Evolutionary conservation across 2,113 vertebrate species (phyloP).

Genomic region (Tringa solitaria): DNA sequence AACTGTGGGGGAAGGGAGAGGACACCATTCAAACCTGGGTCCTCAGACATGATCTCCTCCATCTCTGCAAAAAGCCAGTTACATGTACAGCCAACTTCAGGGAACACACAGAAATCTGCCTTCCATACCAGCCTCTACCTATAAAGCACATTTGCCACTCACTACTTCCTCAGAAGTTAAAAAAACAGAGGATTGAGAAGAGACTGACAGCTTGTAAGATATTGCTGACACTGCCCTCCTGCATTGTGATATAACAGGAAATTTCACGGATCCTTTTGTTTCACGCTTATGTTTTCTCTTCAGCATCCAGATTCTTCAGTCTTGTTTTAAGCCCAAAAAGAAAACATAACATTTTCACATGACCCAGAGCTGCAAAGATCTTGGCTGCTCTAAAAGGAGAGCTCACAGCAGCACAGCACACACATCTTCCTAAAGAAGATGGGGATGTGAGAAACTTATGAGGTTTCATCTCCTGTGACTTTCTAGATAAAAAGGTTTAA

Average conservation of each 20-base stretch:
- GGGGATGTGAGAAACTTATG: not conserved
- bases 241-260: not conserved
- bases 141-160: not conserved
- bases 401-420: not conserved
- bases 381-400: not conserved
- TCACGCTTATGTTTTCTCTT: not conserved
- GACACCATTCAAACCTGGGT: not conserved
- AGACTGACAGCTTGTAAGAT: not conserved
- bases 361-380: not conserved
- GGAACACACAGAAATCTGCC: not conserved
- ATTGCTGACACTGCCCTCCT: not conserved
- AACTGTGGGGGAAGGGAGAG: not conserved
- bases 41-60: fast-evolving
- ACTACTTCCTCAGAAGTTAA: not conserved
- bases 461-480: not conserved
- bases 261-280: not conserved
- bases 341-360: not conserved
- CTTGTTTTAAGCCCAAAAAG: not conserved
- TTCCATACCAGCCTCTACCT: not conserved
- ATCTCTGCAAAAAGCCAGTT: not conserved
- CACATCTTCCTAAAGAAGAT: not conserved
- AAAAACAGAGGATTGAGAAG: not conserved
- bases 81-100: not conserved
- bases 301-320: not conserved
- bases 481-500: not conserved